Percentiles rank a stretch among this genome's conserved stretches.
These are phyloP conservation scores for Thumatha senex DNA, from an alignment of 2,888 invertebrate species.

Conservation along the genomic window DNA sequence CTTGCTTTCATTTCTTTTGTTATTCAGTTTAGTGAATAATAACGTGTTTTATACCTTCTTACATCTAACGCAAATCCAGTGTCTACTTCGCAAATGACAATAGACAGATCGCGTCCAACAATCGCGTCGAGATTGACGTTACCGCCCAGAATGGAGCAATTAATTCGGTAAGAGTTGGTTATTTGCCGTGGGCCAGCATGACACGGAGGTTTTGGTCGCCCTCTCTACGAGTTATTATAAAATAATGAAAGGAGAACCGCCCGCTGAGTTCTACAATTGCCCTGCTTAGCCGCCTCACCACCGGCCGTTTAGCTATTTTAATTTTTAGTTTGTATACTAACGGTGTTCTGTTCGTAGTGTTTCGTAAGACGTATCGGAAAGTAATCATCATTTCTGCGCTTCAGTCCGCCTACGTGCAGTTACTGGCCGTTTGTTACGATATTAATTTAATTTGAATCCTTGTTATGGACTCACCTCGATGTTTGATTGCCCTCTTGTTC, in stretches of 20 bases:
- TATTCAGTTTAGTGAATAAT: neutral
- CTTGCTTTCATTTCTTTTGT: neutral
- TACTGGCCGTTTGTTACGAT: slow-evolving; percentile 41
- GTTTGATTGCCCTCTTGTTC: slow-evolving; percentile 56
- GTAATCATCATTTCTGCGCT: slow-evolving; percentile 52
- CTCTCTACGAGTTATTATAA: slow-evolving; percentile 79
- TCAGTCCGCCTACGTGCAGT: slow-evolving; percentile 56
- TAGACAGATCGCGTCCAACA: slow-evolving; percentile 37
- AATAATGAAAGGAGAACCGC: slow-evolving; percentile 81
- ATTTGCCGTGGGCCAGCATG: slow-evolving; percentile 70
- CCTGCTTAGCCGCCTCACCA: slow-evolving; percentile 77
- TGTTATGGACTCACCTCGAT: slow-evolving; percentile 38
- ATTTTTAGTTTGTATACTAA: slow-evolving; percentile 82
- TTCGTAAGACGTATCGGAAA: slow-evolving; percentile 68
- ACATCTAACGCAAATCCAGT: slow-evolving; percentile 10
- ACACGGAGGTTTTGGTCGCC: slow-evolving; percentile 70
- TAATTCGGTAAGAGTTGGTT: slow-evolving; percentile 75
- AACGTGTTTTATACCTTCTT: neutral
- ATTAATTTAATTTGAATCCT: slow-evolving; percentile 49
- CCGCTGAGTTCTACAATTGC: slow-evolving; percentile 81
- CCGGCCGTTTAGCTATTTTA: slow-evolving; percentile 81
- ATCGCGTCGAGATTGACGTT: slow-evolving; percentile 59
- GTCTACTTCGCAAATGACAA: slow-evolving; percentile 53
- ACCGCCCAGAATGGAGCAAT: slow-evolving; percentile 77
- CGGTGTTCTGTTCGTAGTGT: slow-evolving; percentile 50